Percentiles rank a stretch among this genome's conserved stretches.
phyloP scores from a whole-genome alignment of 2,113 vertebrate genomes.

The Toxostoma redivivum region DNA sequence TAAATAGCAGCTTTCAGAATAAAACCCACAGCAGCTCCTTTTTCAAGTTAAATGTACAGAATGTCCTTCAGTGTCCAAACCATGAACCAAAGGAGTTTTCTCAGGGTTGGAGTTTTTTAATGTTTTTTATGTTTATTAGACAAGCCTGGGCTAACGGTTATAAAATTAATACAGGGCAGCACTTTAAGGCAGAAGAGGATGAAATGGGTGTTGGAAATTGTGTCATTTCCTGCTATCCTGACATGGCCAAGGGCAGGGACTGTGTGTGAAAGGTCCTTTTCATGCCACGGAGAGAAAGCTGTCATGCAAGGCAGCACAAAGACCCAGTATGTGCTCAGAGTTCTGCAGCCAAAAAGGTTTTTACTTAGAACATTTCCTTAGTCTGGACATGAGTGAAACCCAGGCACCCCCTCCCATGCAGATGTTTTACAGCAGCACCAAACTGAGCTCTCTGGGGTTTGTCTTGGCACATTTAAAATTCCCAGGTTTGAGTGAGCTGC shows the following conservation, averaged over 20 bases:
- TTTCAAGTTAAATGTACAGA: not conserved
- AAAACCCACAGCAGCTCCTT: not conserved
- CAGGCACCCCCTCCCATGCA: not conserved
- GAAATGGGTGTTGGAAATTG: not conserved
- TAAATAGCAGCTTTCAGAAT: not conserved
- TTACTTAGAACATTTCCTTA: not conserved
- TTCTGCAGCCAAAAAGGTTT: not conserved
- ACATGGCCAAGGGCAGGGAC: not conserved
- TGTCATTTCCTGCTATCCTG: not conserved
- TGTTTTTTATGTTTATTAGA: not conserved
- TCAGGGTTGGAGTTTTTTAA: not conserved
- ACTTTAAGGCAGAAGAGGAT: not conserved
- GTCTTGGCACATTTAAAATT: not conserved
- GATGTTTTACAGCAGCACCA: not conserved
- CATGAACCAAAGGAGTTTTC: not conserved
- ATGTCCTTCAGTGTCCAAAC: not conserved
- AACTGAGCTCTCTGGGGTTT: not conserved
- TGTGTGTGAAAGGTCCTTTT: constrained; percentile 37
- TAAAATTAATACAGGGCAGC: not conserved
- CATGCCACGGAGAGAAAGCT: not conserved
- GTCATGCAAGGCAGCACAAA: constrained; percentile 32
- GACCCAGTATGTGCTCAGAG: not conserved
- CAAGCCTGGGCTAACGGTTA: not conserved
- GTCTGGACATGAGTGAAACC: not conserved
- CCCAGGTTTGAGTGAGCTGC: not conserved